phyloP scores from a whole-genome alignment of 2,888 invertebrate genomes.

The Eustalomyia histrio region DNA sequence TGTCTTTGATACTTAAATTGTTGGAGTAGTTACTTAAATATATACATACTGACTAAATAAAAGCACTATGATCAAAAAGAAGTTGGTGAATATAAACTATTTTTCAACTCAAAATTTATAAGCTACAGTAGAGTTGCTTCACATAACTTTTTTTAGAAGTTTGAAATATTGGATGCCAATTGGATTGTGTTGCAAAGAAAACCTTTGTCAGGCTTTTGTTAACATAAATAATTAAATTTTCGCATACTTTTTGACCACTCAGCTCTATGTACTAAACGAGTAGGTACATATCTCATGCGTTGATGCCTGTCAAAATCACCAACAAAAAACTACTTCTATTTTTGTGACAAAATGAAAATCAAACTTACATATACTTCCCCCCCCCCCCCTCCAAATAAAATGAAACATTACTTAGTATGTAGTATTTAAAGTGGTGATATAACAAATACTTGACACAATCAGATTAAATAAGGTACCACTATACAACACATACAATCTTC shows the following conservation, averaged over 20 bases:
- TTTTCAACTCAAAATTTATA: too few relatives aligned
- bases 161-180: too few relatives aligned
- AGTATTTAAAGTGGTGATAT: slow-evolving; percentile 61
- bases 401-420: slow-evolving; percentile 35
- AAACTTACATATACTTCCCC: background rate
- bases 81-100: background rate
- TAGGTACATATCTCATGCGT: slow-evolving; percentile 18
- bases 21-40: slow-evolving; percentile 42
- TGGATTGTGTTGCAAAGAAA: too few relatives aligned
- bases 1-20: slow-evolving; percentile 57
- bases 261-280: background rate
- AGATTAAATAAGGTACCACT: slow-evolving; percentile 53
- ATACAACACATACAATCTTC: background rate
- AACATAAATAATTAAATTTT: background rate
- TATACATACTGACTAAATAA: background rate
- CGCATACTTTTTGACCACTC: background rate
- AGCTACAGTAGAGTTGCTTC: too few relatives aligned
- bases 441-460: slow-evolving; percentile 63
- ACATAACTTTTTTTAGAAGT: too few relatives aligned
- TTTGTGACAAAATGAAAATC: slow-evolving; percentile 29
- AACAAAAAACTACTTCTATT: slow-evolving; percentile 26
- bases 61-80: background rate
- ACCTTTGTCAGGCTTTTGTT: too few relatives aligned
- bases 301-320: slow-evolving; percentile 62
- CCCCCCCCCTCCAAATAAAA: background rate